Percentiles rank a stretch among this genome's conserved stretches.
These are phyloP conservation scores for Lophotriccus pileatus DNA, from an alignment of 2,797 vertebrate genomes.

Conservation along the genomic window DNA sequence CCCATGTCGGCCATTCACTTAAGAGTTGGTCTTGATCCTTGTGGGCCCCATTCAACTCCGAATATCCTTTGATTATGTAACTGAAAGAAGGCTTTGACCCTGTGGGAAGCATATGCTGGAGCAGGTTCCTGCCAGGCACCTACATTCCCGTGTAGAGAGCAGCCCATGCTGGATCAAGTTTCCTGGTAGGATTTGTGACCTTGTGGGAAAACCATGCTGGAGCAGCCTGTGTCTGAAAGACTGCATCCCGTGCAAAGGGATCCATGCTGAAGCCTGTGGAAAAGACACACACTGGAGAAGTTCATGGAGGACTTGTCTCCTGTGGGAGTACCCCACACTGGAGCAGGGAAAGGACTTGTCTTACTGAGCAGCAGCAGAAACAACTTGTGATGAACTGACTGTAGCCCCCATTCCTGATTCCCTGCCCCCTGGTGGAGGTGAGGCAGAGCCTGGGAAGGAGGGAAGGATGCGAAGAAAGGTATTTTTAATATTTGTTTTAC, in stretches of 20 bases:
- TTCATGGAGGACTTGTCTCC: neutral
- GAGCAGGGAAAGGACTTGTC: neutral
- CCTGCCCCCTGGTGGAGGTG: neutral
- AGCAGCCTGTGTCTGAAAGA: neutral
- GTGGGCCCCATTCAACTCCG: neutral
- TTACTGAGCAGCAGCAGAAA: accelerated
- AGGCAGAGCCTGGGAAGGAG: neutral
- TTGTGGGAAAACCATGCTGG: neutral
- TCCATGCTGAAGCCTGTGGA: neutral
- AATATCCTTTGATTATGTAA: neutral
- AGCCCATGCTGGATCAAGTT: neutral
- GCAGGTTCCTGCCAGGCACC: neutral
- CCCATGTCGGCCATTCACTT: neutral
- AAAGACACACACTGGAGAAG: neutral
- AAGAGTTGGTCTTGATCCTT: neutral
- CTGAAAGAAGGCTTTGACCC: neutral
- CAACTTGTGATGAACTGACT: neutral
- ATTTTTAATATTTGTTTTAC: neutral
- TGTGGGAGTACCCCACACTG: accelerated
- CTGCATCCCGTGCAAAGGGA: neutral
- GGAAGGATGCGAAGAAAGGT: accelerated
- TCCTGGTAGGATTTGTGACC: neutral
- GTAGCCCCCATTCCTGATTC: neutral
- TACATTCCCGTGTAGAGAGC: neutral
- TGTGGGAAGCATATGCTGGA: neutral